Conservation (phyloP, 2,113 vertebrate genomes). For the Dendropsophus ebraccatus region DNA sequence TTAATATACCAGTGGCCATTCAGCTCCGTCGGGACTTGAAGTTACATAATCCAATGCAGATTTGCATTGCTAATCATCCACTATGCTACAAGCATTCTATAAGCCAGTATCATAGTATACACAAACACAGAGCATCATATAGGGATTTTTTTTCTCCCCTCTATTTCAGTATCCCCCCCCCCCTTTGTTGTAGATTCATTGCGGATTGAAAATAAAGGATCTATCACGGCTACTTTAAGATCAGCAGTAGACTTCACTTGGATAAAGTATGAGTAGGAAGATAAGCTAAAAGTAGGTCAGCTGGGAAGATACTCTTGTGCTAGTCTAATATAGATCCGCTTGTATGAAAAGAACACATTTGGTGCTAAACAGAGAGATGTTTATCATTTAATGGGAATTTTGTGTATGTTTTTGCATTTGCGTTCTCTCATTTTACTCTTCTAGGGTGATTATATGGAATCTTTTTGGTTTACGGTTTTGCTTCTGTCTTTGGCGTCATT, state of each 20-base stretch:
- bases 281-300: conserved; percentile 58
- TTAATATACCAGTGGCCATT: background rate
- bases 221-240: conserved; percentile 43
- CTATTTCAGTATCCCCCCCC: background rate
- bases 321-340: conserved; percentile 52
- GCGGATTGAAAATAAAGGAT: conserved; percentile 9
- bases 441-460: background rate
- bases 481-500: conserved; percentile 3
- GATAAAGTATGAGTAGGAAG: conserved; percentile 51
- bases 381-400: conserved; percentile 59
- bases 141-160: background rate
- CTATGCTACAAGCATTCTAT: no score
- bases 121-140: background rate
- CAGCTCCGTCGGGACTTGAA: background rate
- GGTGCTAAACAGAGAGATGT: conserved; percentile 52
- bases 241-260: conserved; percentile 44
- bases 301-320: conserved; percentile 55
- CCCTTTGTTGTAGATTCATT: conserved; percentile 12
- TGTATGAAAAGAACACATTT: conserved; percentile 53
- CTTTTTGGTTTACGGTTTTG: conserved; percentile 8
- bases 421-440: conserved; percentile 4
- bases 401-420: background rate
- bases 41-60: background rate
- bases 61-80: background rate
- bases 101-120: background rate